Evolutionary conservation across 2,888 invertebrate species (phyloP).

Genomic region (Drosophila glabriapex): DNA sequence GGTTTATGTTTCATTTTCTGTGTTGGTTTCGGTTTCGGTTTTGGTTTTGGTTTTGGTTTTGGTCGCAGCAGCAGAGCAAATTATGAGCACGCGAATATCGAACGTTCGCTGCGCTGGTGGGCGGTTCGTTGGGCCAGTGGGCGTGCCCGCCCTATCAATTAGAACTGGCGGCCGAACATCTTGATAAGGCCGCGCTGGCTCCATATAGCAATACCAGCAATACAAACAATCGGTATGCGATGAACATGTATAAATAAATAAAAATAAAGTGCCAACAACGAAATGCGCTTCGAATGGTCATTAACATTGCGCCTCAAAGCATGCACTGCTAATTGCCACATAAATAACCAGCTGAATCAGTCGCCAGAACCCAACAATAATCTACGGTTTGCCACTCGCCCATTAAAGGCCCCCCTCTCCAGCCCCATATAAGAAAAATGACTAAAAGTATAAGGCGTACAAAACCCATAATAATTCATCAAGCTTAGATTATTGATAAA

Average conservation of each 20-base stretch:
- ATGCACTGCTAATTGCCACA: conserved; percentile 77
- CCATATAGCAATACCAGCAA: conserved; percentile 24
- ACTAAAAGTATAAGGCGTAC: background rate
- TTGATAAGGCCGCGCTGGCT: conserved; percentile 62
- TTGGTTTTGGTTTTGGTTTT: conserved; percentile 11
- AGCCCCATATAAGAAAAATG: too few relatives aligned
- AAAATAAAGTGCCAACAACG: conserved; percentile 77
- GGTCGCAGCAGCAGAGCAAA: conserved; percentile 47
- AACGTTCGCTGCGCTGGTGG: conserved; percentile 53
- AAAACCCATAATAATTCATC: conserved; percentile 47
- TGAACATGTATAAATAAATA: conserved; percentile 67
- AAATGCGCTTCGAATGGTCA: conserved; percentile 81
- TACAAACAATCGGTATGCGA: conserved; percentile 49
- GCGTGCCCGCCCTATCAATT: conserved; percentile 78
- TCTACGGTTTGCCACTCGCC: conserved; percentile 19
- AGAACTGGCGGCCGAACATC: conserved; percentile 76
- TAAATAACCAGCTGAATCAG: conserved; percentile 69
- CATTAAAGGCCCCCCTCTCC: background rate
- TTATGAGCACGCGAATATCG: conserved; percentile 78
- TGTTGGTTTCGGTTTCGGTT: background rate
- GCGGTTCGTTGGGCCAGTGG: conserved; percentile 33
- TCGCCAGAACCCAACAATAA: conserved; percentile 9
- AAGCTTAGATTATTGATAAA: conserved; percentile 53
- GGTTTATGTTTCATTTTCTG: conserved; percentile 30
- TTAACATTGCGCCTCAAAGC: conserved; percentile 69